Conservation (phyloP, 2,888 invertebrate genomes). For the Hyles lineata region DNA sequence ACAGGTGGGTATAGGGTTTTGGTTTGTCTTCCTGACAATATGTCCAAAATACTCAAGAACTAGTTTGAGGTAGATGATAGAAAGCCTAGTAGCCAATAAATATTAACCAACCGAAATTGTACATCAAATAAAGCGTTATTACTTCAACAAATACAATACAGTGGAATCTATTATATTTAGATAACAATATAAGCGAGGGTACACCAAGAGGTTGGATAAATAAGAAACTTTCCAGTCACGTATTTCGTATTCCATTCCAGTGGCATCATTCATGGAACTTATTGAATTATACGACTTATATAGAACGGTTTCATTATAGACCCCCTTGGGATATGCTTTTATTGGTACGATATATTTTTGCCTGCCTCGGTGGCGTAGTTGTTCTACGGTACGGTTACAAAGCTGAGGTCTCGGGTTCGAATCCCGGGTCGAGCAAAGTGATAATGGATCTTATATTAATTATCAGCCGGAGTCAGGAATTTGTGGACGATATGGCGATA, state of each 20-base stretch:
- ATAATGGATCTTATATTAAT: no score
- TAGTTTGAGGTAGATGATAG: no score
- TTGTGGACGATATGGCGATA: no score
- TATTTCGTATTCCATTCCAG: slow-evolving; percentile 60
- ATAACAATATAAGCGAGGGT: slow-evolving; percentile 44
- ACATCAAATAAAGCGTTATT: slow-evolving; percentile 17
- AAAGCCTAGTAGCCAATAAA: background rate
- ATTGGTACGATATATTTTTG: slow-evolving; percentile 26
- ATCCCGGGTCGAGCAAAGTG: no score
- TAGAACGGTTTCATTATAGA: slow-evolving; percentile 26
- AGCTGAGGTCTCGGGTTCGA: background rate
- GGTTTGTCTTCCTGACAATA: no score
- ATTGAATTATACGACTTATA: slow-evolving; percentile 55
- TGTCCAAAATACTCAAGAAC: no score
- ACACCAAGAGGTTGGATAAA: slow-evolving; percentile 46
- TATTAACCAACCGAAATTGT: slow-evolving; percentile 2
- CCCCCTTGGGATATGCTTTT: background rate
- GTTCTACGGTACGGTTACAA: slow-evolving; percentile 33
- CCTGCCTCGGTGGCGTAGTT: no score
- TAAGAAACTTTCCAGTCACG: slow-evolving; percentile 60
- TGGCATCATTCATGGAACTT: slow-evolving; percentile 58
- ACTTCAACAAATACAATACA: slow-evolving; percentile 17
- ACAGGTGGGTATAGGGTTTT: no score
- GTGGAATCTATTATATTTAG: slow-evolving; percentile 35
- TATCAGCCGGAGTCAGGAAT: no score